These are phyloP conservation scores for Idaea aversata DNA, from an alignment of 2,888 invertebrate species.

Conservation along the genomic window DNA sequence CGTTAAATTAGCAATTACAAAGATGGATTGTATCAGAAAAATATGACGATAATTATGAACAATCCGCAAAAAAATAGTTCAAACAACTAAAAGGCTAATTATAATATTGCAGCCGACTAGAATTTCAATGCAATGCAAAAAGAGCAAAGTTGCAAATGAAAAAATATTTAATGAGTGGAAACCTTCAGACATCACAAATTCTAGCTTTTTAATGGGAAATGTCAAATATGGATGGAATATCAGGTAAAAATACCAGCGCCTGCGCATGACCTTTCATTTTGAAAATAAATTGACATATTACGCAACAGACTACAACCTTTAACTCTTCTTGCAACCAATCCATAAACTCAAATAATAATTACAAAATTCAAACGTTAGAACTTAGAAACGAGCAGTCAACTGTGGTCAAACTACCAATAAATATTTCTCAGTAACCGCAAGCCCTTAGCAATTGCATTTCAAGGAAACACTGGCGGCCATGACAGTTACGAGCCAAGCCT, in stretches of 20 bases:
- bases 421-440: background rate
- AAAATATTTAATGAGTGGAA: too few relatives aligned
- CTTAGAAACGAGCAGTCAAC: background rate
- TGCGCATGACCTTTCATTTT: background rate
- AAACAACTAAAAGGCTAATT: background rate
- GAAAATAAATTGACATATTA: background rate
- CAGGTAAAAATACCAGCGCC: background rate
- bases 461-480: slow-evolving; percentile 52
- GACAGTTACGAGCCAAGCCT: slow-evolving; percentile 59
- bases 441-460: slow-evolving; percentile 22
- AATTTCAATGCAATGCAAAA: background rate
- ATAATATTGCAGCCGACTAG: background rate
- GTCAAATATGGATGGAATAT: background rate
- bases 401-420: background rate
- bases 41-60: too few relatives aligned
- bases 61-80: too few relatives aligned
- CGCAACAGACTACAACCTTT: background rate
- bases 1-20: too few relatives aligned
- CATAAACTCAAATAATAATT: background rate
- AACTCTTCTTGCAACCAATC: background rate
- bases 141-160: background rate
- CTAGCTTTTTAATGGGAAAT: background rate
- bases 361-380: background rate
- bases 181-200: too few relatives aligned
- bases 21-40: too few relatives aligned